Evolutionary conservation across 37 sponge, comb jelly and placozoan species (phyloP).

Genomic region (Axinella damicornis): DNA sequence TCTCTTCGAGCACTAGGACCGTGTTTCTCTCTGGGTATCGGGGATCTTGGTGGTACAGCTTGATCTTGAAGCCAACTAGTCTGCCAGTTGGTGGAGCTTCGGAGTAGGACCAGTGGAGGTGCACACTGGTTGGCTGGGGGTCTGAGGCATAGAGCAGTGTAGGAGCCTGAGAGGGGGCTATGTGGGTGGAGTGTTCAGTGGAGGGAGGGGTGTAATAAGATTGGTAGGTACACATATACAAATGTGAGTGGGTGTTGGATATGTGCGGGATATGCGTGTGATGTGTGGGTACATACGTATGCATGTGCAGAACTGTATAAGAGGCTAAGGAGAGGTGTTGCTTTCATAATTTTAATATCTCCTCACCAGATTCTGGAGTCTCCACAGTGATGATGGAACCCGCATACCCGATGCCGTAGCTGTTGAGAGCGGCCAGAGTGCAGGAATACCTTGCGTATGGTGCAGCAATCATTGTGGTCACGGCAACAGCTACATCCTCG

Average conservation of each 20-base stretch:
- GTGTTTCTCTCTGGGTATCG: conserved; percentile 5
- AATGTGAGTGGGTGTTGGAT: no score
- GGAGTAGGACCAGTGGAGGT: conserved; percentile 38
- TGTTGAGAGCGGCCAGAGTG: conserved; percentile 19
- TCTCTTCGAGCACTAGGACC: background rate
- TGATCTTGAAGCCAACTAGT: conserved; percentile 8
- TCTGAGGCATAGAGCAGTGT: conserved; percentile 31
- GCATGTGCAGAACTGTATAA: no score
- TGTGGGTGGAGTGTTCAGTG: no score
- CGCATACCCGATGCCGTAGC: conserved; percentile 23
- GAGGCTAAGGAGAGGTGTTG: no score
- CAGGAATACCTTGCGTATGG: conserved; percentile 29
- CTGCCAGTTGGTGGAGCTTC: conserved; percentile 17
- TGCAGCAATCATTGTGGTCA: background rate
- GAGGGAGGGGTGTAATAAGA: background rate
- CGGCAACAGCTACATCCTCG: background rate
- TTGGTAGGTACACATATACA: no score
- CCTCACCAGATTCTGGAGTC: conserved; percentile 33
- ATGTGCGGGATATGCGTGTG: no score
- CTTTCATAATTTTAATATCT: no score
- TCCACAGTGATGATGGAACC: conserved; percentile 19
- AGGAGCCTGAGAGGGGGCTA: conserved; percentile 35
- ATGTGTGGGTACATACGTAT: no score
- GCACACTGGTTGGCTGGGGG: background rate
- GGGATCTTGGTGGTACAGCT: conserved; percentile 5